Base-by-base conservation (phyloP, 2,888 invertebrate species). In the Ophion slaviceki region DNA sequence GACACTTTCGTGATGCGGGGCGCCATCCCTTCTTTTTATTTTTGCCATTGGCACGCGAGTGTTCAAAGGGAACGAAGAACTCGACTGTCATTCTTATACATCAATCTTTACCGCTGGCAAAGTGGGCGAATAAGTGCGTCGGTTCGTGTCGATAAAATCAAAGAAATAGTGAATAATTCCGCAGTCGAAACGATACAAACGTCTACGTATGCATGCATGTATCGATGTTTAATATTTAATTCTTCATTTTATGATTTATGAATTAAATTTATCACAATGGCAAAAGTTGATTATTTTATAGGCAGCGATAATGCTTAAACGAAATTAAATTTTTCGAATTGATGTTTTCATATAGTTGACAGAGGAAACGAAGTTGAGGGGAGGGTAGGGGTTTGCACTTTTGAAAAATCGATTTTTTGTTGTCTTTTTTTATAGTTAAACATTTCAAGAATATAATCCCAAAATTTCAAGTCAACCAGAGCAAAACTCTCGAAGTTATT, bases 1-100 rank as follows among this genome's bases (percentile, higher is more conserved):
- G 75, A 78, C 78, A 85, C 59, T 75, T 79, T 70, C 85, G 79
- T 79, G 82, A 85, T 79, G 40, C 79, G 78, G 82, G 79, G 82
- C 75, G 76, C 82, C 74, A 74, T 79, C 66, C 66, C 64, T 36
- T 67, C 24, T 66, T 72, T 70, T 70, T 77, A 70, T 84, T 78
- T 28, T 8, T 74, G 57, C 32, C 45, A 61, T 17, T 47, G 45
- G 17, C 85, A 85, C 82, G 85, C 82, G 32, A 80, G 47, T 75
- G 17, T 71, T 66, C 53, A 3, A 47, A 61, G 5, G 59, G 2
- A 28, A 45, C 40, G 45, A 36, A 53, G 71, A 85, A 59, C 82
- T 74, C 64, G 57, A 72, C 70, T 59, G 45, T 14, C 24, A 71
- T 62, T 79, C 36, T 67, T 68, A 59, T 45, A 59, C 57, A 14